Evolutionary conservation across 2,888 invertebrate species (phyloP), one percentile per base, ranked within the genome.

Genomic region (Cactoblastis cactorum): DNA sequence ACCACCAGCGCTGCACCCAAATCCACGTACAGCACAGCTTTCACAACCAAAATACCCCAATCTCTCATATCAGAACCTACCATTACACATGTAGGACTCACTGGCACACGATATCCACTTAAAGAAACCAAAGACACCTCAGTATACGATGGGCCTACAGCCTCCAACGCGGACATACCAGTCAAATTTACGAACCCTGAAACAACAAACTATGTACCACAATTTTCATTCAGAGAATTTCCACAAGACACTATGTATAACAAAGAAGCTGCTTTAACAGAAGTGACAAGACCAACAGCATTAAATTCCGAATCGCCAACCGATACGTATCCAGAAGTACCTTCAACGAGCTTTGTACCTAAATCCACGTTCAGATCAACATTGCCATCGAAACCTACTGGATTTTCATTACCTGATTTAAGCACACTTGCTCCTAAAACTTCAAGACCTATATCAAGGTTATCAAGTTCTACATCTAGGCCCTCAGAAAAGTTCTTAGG

Each of bases 401-500:
- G 62, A 11, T 68, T 68, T 50, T 37, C 47, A 4, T 22, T 48
- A 22, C 37, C 47, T 9, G 37, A 48, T 37, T 17, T 37, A 0
- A 12, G 37, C 9, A 28, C 43, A 28, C 28, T 43, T 22, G 14
- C 43, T 15, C 28, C 43, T 33, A 28, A 48, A 39, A 43, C 54
- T 0, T 52, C 59, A 15, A 57, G 53, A 24, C 51, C 56, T 6
- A n/a, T 28, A 14, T 45, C 52, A 38, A 45, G 49, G 24, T 15
- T 47, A 24, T 49, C 49, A 45, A 45, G 15, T 28, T 18, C 49
- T 1, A 48, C 28, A 1, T 32, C 17, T 50, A 63, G 65, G 39
- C 69, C 74, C 18, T 73, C 71, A 17, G 66, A 61, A 32, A 66
- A 69, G 58, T 74, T 70, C 52, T 52, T 63, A 49, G 63, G 60